Percentiles rank a stretch among this genome's conserved stretches.
Conservation (phyloP, 2,888 invertebrate species). For the Leptinotarsa juncta region DNA sequence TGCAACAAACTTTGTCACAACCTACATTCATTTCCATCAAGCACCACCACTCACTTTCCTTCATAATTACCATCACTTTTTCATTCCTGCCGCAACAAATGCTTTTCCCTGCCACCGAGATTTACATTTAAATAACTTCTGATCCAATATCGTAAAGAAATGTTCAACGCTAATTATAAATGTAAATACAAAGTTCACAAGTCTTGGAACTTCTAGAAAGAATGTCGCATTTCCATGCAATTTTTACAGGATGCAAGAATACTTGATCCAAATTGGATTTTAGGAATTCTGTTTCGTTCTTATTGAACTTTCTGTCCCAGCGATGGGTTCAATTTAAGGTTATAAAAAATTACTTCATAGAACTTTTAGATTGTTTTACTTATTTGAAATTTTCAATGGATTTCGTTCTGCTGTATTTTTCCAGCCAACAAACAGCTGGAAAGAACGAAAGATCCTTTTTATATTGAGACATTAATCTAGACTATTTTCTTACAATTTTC, state of each 20-base stretch:
- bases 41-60: neutral
- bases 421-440: too few species aligned
- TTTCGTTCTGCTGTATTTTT: too few species aligned
- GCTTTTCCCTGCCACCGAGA: slow-evolving; percentile 22
- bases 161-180: slow-evolving; percentile 18
- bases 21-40: neutral
- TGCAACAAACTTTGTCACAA: slow-evolving; percentile 2
- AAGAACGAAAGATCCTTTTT: too few species aligned
- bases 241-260: slow-evolving; percentile 14
- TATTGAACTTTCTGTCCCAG: neutral
- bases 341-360: neutral
- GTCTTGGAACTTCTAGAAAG: slow-evolving; percentile 2
- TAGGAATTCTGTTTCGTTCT: neutral
- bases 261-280: slow-evolving; percentile 7
- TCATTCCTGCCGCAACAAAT: slow-evolving; percentile 39
- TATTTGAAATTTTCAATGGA: too few species aligned
- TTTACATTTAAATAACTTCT: slow-evolving; percentile 17
- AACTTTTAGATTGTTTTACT: too few species aligned
- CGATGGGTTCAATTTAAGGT: neutral
- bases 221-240: slow-evolving; percentile 15
- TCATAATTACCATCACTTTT: slow-evolving; percentile 32
- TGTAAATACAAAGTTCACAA: slow-evolving; percentile 16
- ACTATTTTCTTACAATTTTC: too few species aligned
- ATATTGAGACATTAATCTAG: too few species aligned
- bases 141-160: slow-evolving; percentile 16